Percentiles rank a stretch among this genome's conserved stretches.
phyloP scores from a whole-genome alignment of 2,888 invertebrate genomes.

The Athrips mouffetella region DNA sequence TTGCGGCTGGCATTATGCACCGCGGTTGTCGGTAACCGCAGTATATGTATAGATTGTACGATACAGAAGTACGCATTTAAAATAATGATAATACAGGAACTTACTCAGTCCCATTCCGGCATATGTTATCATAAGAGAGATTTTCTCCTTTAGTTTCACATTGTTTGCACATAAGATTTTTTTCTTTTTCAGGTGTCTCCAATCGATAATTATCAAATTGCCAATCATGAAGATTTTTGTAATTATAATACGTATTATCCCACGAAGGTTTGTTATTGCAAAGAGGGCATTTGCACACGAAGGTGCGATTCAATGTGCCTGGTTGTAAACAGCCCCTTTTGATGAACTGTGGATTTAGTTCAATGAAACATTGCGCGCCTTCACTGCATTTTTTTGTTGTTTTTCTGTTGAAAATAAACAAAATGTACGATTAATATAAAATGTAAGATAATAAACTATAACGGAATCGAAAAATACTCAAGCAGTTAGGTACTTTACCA shows the following conservation, averaged over 20 bases:
- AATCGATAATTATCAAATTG: slow-evolving; percentile 51
- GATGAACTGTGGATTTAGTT: slow-evolving; percentile 51
- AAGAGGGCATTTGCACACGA: slow-evolving; percentile 59
- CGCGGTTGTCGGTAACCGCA: too few species aligned
- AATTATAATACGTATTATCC: slow-evolving; percentile 44
- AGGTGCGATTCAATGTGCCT: slow-evolving; percentile 46
- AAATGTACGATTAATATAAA: not conserved
- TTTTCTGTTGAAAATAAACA: slow-evolving; percentile 35
- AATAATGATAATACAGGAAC: slow-evolving; percentile 24
- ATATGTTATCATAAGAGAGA: slow-evolving; percentile 36
- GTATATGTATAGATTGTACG: too few species aligned
- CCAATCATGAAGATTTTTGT: slow-evolving; percentile 50
- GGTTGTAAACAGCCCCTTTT: slow-evolving; percentile 52
- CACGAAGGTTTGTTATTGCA: slow-evolving; percentile 57
- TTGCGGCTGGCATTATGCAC: too few species aligned
- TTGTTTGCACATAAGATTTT: slow-evolving; percentile 49
- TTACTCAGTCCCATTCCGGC: slow-evolving; percentile 47
- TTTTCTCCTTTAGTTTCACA: slow-evolving; percentile 48
- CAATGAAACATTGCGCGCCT: slow-evolving; percentile 46
- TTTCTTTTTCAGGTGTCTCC: slow-evolving; percentile 31
- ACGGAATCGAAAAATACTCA: too few species aligned
- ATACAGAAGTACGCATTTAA: too few species aligned
- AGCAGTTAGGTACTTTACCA: too few species aligned
- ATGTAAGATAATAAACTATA: not conserved
- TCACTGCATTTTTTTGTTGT: slow-evolving; percentile 34